A percentile compares a stretch with the other conserved stretches of the same genome.
Evolutionary conservation across 2,797 vertebrate species (phyloP).

Genomic region (Bradypus variegatus): DNA sequence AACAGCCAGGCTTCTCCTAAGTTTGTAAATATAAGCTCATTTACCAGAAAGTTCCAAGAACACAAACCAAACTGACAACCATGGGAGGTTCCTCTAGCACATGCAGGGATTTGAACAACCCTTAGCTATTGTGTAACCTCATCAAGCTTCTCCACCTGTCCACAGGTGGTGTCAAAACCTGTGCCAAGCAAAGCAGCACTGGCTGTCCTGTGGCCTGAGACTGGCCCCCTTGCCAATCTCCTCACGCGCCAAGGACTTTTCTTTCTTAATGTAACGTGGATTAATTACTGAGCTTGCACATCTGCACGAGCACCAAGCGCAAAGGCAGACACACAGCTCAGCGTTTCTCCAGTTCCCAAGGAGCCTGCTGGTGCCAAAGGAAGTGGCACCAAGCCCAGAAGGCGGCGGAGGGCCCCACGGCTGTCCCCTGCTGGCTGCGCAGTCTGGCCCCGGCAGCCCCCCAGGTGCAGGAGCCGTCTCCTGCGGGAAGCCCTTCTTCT

Average conservation of each 20-base stretch:
- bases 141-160: background rate
- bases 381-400: background rate
- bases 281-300: background rate
- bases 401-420: background rate
- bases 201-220: too few relatives aligned
- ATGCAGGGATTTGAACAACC: background rate
- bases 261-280: background rate
- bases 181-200: background rate
- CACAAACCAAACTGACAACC: background rate
- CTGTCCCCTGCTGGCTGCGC: too few relatives aligned
- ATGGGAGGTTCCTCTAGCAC: background rate
- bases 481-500: background rate
- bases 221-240: background rate
- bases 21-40: background rate
- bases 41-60: background rate
- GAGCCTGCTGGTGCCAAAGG: background rate
- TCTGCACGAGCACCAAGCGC: background rate
- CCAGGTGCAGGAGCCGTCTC: too few relatives aligned
- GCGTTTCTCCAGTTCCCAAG: background rate
- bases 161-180: background rate
- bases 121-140: background rate
- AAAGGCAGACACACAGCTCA: background rate
- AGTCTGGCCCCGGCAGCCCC: too few relatives aligned
- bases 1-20: background rate
- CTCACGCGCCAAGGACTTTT: background rate